Base-by-base conservation (phyloP, 2,113 vertebrate species). In the Toxotes chatareus region DNA sequence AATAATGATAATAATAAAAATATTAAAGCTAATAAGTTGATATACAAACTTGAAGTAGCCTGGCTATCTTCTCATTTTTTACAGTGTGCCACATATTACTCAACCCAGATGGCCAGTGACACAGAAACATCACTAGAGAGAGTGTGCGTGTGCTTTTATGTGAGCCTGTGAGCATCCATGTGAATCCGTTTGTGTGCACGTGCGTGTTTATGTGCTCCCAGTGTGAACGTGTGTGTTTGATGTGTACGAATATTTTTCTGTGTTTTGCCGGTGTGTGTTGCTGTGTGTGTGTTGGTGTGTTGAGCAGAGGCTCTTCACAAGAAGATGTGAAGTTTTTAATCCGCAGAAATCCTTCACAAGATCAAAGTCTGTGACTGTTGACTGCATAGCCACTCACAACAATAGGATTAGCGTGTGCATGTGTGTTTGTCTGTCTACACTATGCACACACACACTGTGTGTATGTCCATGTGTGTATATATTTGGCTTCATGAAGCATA, bases 291-390 rank as follows among this genome's bases (percentile, higher is more conserved):
- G 56, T 62, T 3, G 11, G 31, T 75, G 72, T 59, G 57, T 65
- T 44, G 73, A 74, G 79, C 80, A 57, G 80, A 87, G 77, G 68
- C 51, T 68, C 53, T 38, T 88, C 73, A 82, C 60, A 71, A 79
- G 86, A 65, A 87, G 75, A 75, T 70, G 68, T 53, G 68, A 78
- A 82, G 67, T 82, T 73, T 89, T 89, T 86, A 93, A 93, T 93
- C 93, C 72, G 63, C 85, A 87, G 80, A 91, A 92, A 92, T 85
- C 88, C 87, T 89, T 92, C 83, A 81, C 66, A 76, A 90, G 90
- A 92, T 91, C 88, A 93, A 92, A 92, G 91, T 89, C 83, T 70
- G 69, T 60, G 84, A 78, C 85, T 91, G 90, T 88, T 87, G 85
- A 65, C 79, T 91, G 89, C 88, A 77, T 76, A 79, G 79, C 70